Conservation (phyloP, 1,140 invertebrate species). For the Lamellibrachia luymesi region DNA sequence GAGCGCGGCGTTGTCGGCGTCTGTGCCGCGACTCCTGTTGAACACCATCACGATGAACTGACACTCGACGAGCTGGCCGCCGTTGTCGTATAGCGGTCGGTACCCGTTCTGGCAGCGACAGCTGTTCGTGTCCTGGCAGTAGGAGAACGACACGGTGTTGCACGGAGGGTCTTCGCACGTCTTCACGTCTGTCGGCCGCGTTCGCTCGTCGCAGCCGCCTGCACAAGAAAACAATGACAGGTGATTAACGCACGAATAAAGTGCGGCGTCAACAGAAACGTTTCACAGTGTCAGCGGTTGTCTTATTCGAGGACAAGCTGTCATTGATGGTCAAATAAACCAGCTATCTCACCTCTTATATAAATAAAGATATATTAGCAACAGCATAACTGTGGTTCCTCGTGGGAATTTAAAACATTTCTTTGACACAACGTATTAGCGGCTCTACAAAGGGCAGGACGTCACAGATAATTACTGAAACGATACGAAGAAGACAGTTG, state of each 20-base stretch:
- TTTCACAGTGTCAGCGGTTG: no score
- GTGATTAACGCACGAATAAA: background rate
- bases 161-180: slow-evolving; percentile 13
- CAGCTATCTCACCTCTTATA: no score
- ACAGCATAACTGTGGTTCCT: no score
- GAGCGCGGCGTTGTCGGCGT: background rate
- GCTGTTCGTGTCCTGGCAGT: slow-evolving; percentile 12
- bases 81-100: background rate
- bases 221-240: background rate
- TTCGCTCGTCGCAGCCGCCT: slow-evolving; percentile 24
- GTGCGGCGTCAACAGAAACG: no score
- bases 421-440: no score
- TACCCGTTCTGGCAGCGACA: slow-evolving; percentile 32
- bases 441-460: no score
- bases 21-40: background rate
- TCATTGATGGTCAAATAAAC: no score
- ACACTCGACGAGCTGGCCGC: background rate
- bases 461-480: no score
- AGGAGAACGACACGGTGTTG: slow-evolving; percentile 11
- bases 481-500: no score
- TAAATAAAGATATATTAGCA: no score
- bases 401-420: no score
- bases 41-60: background rate
- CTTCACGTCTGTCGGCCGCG: slow-evolving; percentile 25
- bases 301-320: no score